Evolutionary conservation across 2,113 vertebrate species (phyloP).

Genomic region (Python bivittatus): DNA sequence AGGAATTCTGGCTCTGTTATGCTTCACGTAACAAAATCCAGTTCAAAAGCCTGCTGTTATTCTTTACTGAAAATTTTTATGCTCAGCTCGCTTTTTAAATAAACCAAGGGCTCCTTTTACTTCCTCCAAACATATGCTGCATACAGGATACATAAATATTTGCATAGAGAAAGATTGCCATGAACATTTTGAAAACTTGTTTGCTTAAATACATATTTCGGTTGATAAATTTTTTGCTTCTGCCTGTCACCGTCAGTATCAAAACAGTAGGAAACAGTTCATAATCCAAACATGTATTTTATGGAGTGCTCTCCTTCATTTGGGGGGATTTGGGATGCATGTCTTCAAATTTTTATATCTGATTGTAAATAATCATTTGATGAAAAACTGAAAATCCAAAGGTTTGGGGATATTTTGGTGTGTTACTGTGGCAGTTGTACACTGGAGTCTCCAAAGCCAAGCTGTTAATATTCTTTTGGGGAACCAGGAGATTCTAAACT

Average conservation of each 20-base stretch:
- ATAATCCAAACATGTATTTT: background rate
- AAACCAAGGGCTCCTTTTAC: background rate
- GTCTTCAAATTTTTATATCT: background rate
- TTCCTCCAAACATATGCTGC: background rate
- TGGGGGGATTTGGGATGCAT: background rate
- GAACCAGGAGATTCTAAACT: background rate
- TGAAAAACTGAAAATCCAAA: background rate
- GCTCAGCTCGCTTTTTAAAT: constrained; percentile 4
- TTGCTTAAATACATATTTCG: background rate
- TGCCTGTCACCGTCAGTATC: background rate
- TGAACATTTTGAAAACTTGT: background rate
- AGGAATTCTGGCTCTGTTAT: constrained; percentile 45
- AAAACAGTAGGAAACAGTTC: background rate
- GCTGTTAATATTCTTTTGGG: background rate
- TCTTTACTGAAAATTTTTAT: constrained; percentile 13
- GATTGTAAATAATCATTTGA: too few species aligned
- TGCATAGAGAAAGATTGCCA: background rate
- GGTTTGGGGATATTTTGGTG: background rate
- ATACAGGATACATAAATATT: background rate
- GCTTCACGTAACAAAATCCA: constrained; percentile 39
- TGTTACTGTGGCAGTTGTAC: background rate
- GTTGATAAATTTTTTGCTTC: background rate
- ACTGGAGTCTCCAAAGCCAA: background rate
- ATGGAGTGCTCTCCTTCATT: background rate
- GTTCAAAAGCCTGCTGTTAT: constrained; percentile 24